Percentiles rank a stretch among this genome's conserved stretches.
Conservation (phyloP, 2,888 invertebrate species). For the Leucoma salicis region DNA sequence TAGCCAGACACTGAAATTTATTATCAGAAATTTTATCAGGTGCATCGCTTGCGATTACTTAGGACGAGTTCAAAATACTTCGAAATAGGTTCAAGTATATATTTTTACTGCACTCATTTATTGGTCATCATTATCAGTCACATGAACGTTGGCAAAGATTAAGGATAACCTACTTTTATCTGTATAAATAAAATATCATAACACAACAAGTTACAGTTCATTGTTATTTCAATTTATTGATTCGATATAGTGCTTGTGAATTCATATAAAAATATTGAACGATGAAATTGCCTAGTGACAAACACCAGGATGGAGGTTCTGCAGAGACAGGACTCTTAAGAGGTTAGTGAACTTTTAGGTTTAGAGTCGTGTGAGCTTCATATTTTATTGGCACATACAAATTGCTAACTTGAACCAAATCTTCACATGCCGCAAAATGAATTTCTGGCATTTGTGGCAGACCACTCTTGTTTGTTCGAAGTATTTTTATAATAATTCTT, state of each 20-base stretch:
- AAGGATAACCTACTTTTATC: slow-evolving; percentile 73
- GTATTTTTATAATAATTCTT: too few species aligned
- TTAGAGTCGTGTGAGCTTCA: too few species aligned
- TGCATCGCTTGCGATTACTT: not conserved
- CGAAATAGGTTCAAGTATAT: slow-evolving; percentile 18
- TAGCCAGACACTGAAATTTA: not conserved
- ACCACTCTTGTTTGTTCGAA: too few species aligned
- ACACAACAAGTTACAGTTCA: slow-evolving; percentile 47
- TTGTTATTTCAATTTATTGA: slow-evolving; percentile 34
- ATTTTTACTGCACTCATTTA: slow-evolving; percentile 25
- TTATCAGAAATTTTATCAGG: not conserved
- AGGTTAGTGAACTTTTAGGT: slow-evolving; percentile 45
- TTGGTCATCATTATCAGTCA: slow-evolving; percentile 59
- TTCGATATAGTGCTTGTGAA: slow-evolving; percentile 22
- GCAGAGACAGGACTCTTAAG: slow-evolving; percentile 52
- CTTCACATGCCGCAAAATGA: too few species aligned
- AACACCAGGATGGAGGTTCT: slow-evolving; percentile 70
- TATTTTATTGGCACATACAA: too few species aligned
- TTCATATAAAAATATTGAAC: slow-evolving; percentile 5
- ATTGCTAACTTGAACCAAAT: too few species aligned
- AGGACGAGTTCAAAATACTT: slow-evolving; percentile 22
- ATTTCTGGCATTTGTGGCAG: too few species aligned
- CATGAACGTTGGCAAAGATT: slow-evolving; percentile 59
- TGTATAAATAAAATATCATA: slow-evolving; percentile 67
- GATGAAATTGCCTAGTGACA: slow-evolving; percentile 68